phyloP scores from a whole-genome alignment of 2,113 vertebrate genomes.

The Anarrhichthys ocellatus region DNA sequence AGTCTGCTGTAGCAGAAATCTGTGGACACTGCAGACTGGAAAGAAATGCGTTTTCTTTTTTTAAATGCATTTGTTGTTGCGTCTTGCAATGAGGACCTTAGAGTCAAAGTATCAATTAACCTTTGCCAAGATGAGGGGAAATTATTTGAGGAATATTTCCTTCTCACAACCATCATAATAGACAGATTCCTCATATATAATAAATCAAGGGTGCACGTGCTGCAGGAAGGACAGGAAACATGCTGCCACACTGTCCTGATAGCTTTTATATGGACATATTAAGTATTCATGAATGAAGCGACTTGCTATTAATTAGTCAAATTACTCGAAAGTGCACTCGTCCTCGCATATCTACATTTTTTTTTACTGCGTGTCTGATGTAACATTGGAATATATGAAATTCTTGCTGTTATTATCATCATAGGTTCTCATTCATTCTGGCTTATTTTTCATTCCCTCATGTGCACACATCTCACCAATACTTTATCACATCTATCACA shows the following conservation, averaged over 20 bases:
- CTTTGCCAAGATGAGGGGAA: not conserved
- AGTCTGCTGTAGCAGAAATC: not conserved
- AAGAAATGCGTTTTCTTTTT: not conserved
- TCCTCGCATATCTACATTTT: not conserved
- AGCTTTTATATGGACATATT: not conserved
- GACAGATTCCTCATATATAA: not conserved
- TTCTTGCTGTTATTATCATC: not conserved
- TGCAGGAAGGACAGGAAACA: not conserved
- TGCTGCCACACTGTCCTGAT: not conserved
- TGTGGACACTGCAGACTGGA: not conserved
- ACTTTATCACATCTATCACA: not conserved
- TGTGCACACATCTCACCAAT: not conserved
- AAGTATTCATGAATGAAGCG: not conserved
- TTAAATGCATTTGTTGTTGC: not conserved
- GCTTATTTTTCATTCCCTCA: not conserved
- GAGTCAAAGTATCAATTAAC: not conserved
- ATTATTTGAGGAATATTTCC: not conserved
- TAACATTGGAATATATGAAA: not conserved
- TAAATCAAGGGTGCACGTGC: not conserved
- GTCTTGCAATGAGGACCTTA: not conserved
- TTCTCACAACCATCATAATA: not conserved
- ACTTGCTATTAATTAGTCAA: conserved; percentile 14
- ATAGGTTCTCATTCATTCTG: not conserved
- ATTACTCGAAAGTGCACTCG: not conserved
- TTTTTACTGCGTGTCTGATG: not conserved